Evolutionary conservation across 2,888 invertebrate genomes (phyloP).

Genomic region (Vandiemenella viatica): DNA sequence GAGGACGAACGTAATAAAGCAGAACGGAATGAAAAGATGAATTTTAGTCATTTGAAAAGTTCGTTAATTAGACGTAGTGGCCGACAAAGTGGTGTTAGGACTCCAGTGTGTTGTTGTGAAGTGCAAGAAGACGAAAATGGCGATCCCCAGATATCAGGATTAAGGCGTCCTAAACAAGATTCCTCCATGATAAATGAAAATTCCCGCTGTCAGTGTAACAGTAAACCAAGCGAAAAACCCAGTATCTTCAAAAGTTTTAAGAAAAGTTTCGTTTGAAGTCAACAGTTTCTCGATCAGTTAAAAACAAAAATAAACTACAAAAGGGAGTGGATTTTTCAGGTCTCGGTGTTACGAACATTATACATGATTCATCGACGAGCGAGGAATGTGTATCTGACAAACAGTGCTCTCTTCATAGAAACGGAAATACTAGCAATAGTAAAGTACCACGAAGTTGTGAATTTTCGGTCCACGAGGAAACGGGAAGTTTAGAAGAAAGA

Average conservation of each 20-base stretch:
- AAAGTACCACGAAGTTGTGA: neutral
- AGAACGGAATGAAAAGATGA: slow-evolving; percentile 14
- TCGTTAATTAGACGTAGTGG: slow-evolving; percentile 14
- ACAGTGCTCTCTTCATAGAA: slow-evolving; percentile 4
- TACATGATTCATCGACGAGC: slow-evolving; percentile 6
- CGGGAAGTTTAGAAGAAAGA: no score
- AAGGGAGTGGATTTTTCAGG: slow-evolving; percentile 10
- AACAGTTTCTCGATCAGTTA: slow-evolving; percentile 7
- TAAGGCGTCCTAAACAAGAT: slow-evolving; percentile 6
- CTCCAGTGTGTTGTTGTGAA: slow-evolving; percentile 14
- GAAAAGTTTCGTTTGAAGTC: slow-evolving; percentile 13
- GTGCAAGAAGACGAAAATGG: slow-evolving; percentile 15
- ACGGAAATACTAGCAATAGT: slow-evolving; percentile 2
- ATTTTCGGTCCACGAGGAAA: neutral
- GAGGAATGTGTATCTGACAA: slow-evolving; percentile 8
- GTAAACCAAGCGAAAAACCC: slow-evolving; percentile 10
- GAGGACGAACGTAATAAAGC: neutral
- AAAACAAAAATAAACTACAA: no score
- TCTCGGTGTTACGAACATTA: slow-evolving; percentile 1
- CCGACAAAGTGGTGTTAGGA: slow-evolving; percentile 11
- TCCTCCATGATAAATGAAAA: slow-evolving; percentile 4
- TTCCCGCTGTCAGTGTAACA: slow-evolving; percentile 9
- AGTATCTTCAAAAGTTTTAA: slow-evolving; percentile 15
- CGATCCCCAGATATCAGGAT: slow-evolving; percentile 7
- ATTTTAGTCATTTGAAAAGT: slow-evolving; percentile 15